Percentiles rank a stretch among this genome's conserved stretches.
phyloP scores from a whole-genome alignment of 2,113 vertebrate genomes.

The Xiphophorus hellerii region DNA sequence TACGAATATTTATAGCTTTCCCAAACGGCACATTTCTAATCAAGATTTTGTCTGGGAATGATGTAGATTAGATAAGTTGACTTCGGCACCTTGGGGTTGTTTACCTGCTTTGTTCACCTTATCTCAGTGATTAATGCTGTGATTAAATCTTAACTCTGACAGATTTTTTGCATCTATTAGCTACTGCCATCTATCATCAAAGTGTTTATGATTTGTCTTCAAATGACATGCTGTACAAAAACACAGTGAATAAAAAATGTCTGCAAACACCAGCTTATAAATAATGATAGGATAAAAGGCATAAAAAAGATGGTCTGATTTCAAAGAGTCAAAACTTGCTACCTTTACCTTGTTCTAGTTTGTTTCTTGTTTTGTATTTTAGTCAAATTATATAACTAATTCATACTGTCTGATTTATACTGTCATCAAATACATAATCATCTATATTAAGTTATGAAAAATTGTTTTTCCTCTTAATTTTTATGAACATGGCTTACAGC shows the following conservation, averaged over 20 bases:
- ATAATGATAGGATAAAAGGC: slow-evolving; percentile 12
- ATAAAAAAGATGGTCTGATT: background rate
- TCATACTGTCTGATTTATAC: background rate
- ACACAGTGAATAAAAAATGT: background rate
- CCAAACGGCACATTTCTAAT: slow-evolving; percentile 42
- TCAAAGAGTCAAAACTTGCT: background rate
- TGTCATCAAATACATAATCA: background rate
- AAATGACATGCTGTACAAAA: slow-evolving; percentile 13
- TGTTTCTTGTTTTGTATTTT: background rate
- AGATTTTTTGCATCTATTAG: slow-evolving; percentile 37
- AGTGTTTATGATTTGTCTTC: slow-evolving; percentile 22
- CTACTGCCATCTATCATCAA: slow-evolving; percentile 14
- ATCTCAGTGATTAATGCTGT: slow-evolving; percentile 41
- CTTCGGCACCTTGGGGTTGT: slow-evolving; percentile 34
- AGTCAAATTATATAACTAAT: background rate
- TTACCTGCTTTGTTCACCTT: slow-evolving; percentile 47
- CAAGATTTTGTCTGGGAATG: slow-evolving; percentile 25
- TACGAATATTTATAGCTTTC: slow-evolving; percentile 50
- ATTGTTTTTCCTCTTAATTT: no score
- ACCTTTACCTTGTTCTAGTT: no score
- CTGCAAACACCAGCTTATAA: slow-evolving; percentile 3
- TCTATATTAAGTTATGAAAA: no score
- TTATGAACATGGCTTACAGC: no score
- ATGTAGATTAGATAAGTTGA: slow-evolving; percentile 33
- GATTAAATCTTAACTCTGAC: slow-evolving; percentile 36